Evolutionary conservation across 1,140 invertebrate genomes (phyloP).

Genomic region (Odontomachus brunneus): DNA sequence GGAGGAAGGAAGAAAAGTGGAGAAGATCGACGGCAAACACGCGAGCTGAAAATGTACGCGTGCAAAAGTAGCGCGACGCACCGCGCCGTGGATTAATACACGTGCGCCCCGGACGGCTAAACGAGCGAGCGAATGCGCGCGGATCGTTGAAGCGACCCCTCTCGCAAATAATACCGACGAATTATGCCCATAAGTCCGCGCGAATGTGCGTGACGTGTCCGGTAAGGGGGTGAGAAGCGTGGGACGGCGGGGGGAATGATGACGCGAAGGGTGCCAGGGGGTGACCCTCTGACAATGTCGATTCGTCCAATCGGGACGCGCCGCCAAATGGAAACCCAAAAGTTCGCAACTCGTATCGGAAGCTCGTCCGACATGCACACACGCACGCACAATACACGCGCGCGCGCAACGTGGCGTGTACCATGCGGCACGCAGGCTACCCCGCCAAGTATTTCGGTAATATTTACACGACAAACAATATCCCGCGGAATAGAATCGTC

Average conservation of each 20-base stretch:
- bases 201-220: constrained; percentile 79
- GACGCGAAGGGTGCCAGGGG: constrained; percentile 57
- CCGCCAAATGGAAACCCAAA: constrained; percentile 71
- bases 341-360: constrained; percentile 64
- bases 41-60: constrained; percentile 29
- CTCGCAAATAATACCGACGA: constrained; percentile 78
- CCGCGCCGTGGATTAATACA: constrained; percentile 72
- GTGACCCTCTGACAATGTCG: constrained; percentile 77
- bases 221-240: constrained; percentile 11
- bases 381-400: neutral
- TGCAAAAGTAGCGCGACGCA: constrained; percentile 61
- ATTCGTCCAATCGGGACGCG: constrained; percentile 76
- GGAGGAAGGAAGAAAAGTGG: constrained; percentile 53
- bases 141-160: constrained; percentile 62
- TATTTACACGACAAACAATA: constrained; percentile 72
- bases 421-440: constrained; percentile 48
- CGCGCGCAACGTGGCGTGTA: constrained; percentile 38
- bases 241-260: too few species aligned
- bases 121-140: constrained; percentile 1
- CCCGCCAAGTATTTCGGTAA: constrained; percentile 55
- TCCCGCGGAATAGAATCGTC: constrained; percentile 56
- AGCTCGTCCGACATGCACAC: constrained; percentile 48
- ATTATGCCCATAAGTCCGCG: constrained; percentile 79
- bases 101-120: constrained; percentile 46
- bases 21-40: constrained; percentile 58